These are phyloP conservation scores for Stichopus horrens DNA, from an alignment of 53 echinoderm and acorn worm genomes.

Conservation along the genomic window DNA sequence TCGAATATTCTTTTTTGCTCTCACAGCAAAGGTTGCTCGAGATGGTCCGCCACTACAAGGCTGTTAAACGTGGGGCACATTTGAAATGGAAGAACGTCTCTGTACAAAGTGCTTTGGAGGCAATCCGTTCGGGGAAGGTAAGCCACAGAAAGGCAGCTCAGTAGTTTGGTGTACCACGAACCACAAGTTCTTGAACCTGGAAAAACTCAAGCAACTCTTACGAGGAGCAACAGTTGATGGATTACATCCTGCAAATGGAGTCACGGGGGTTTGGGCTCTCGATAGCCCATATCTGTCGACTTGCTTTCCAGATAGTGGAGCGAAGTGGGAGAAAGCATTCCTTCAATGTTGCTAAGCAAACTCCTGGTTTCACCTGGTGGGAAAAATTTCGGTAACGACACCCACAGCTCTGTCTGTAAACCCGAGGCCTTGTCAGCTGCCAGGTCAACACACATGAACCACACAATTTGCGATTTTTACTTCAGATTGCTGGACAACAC, in stretches of 20 bases:
- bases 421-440: conserved; percentile 46
- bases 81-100: conserved; percentile 3
- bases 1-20: no score
- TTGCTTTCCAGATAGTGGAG: conserved; percentile 28
- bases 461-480: neutral
- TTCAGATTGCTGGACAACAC: neutral
- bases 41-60: conserved; percentile 9
- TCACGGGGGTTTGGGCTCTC: conserved; percentile 8
- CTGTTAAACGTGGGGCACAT: neutral
- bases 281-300: conserved; percentile 3
- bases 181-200: neutral
- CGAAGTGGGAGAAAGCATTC: neutral
- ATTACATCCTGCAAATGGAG: conserved; percentile 31
- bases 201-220: neutral
- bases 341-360: neutral
- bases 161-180: conserved; percentile 21
- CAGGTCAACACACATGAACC: conserved; percentile 2
- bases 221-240: neutral
- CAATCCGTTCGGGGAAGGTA: neutral
- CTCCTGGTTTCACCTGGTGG: neutral
- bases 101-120: neutral
- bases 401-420: conserved; percentile 41
- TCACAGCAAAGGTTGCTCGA: neutral
- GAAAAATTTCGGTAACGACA: neutral
- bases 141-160: conserved; percentile 32